Percentiles rank a stretch among this genome's conserved stretches.
Evolutionary conservation across 1,140 invertebrate species (phyloP).

Genomic region (Charaxes varanes): DNA sequence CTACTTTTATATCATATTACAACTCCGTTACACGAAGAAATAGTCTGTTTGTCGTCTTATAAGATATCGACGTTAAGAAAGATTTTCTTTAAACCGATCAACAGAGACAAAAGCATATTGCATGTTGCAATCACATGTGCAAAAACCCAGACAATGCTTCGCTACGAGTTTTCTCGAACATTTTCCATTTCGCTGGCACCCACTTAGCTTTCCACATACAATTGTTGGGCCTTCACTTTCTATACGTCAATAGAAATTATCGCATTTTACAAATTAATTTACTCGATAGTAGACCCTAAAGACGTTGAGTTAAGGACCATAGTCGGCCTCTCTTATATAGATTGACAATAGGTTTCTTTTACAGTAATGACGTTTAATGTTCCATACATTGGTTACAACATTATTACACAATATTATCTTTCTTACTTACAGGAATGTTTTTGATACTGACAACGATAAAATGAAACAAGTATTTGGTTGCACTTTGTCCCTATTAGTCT

Average conservation of each 20-base stretch:
- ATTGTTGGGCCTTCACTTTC: constrained; percentile 54
- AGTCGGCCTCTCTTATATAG: constrained; percentile 8
- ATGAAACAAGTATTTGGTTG: no score
- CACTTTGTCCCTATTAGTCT: no score
- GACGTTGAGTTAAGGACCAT: constrained; percentile 11
- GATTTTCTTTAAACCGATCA: no score
- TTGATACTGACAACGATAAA: no score
- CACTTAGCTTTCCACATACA: constrained; percentile 49
- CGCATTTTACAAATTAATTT: not conserved
- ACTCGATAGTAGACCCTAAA: constrained; percentile 22
- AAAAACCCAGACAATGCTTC: constrained; percentile 13
- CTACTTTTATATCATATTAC: no score
- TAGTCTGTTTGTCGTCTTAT: no score
- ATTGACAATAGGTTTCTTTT: constrained; percentile 43
- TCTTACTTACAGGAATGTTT: no score
- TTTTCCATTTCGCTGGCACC: constrained; percentile 38
- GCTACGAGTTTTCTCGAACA: constrained; percentile 27
- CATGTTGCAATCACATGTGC: no score
- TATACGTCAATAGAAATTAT: constrained; percentile 57
- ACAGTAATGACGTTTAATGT: constrained; percentile 10
- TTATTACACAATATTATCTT: no score
- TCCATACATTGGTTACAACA: not conserved
- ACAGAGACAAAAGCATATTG: no score
- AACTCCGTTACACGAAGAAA: no score
- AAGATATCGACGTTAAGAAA: no score